phyloP scores from a whole-genome alignment of 2,797 vertebrate species.

The Oreortyx pictus region DNA sequence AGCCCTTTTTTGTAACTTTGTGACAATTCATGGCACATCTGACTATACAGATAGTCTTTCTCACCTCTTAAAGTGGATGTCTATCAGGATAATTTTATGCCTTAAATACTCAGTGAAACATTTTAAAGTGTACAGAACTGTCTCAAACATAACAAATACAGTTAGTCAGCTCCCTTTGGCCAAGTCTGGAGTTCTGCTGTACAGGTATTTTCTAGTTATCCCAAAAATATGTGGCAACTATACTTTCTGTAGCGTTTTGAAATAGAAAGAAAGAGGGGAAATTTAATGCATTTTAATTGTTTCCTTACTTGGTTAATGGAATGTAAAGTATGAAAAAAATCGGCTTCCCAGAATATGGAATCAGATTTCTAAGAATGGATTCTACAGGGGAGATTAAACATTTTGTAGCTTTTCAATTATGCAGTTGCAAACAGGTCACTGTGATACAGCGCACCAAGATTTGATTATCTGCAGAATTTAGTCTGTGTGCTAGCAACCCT shows the following conservation, averaged over 20 bases:
- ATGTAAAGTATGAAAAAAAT: not conserved
- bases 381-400: not conserved
- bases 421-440: not conserved
- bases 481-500: not conserved
- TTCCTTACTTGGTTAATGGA: constrained; percentile 3
- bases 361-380: not conserved
- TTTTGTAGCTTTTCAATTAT: not conserved
- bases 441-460: not conserved
- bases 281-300: not conserved
- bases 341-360: not conserved
- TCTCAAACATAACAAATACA: not conserved
- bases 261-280: not conserved
- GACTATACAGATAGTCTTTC: not conserved
- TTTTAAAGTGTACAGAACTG: not conserved
- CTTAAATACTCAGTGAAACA: not conserved
- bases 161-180: not conserved
- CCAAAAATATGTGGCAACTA: not conserved
- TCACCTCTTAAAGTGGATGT: not conserved
- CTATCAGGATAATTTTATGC: not conserved
- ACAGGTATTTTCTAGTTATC: not conserved
- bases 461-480: not conserved
- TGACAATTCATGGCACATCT: not conserved
- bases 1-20: not conserved
- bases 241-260: not conserved
- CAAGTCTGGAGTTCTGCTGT: not conserved